These are phyloP conservation scores for Leucophenga maculata DNA, from an alignment of 2,888 invertebrate species.

Conservation along the genomic window DNA sequence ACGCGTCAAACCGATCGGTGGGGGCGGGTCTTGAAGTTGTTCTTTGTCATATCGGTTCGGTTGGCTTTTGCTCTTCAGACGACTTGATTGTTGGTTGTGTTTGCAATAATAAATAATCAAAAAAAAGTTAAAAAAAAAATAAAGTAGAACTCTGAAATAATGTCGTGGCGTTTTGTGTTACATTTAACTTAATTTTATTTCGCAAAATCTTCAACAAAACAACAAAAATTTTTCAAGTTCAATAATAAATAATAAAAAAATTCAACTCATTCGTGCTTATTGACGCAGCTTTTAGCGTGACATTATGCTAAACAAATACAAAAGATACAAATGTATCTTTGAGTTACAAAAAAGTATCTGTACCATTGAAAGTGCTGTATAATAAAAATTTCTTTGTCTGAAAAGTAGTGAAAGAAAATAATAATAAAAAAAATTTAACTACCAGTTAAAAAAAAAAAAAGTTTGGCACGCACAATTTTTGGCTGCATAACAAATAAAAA, in stretches of 20 bases:
- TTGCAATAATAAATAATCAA: not conserved
- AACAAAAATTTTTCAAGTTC: not conserved
- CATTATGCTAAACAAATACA: no score
- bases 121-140: not conserved
- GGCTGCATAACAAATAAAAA: conserved; percentile 3
- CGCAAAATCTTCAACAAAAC: no score
- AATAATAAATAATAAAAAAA: not conserved
- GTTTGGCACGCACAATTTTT: not conserved
- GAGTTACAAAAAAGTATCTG: conserved; percentile 1
- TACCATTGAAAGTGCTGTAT: no score
- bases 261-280: no score
- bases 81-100: not conserved
- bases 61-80: not conserved
- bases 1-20: not conserved
- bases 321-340: conserved; percentile 17
- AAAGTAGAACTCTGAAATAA: not conserved
- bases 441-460: conserved; percentile 20
- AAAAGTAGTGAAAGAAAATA: conserved; percentile 12
- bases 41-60: not conserved
- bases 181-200: not conserved
- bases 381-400: not conserved
- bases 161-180: conserved; percentile 13
- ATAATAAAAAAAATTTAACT: conserved; percentile 3
- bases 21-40: no score
- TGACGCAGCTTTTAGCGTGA: not conserved